Percentiles rank a stretch among this genome's conserved stretches.
Evolutionary conservation across 2,113 vertebrate species (phyloP).

Genomic region (Podarcis muralis): DNA sequence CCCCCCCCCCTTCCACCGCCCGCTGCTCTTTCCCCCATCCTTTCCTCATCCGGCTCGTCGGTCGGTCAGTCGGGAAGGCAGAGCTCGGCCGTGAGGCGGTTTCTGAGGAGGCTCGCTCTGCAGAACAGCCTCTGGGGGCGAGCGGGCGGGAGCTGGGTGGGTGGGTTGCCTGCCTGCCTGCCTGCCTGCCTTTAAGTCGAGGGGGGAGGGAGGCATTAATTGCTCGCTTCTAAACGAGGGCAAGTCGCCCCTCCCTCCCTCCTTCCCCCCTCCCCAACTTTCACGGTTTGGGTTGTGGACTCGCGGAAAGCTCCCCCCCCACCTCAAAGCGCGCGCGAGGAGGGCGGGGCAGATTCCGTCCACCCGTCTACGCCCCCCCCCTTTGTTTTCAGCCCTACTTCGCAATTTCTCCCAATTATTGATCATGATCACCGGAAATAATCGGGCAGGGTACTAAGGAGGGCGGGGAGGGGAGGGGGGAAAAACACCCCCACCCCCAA

Average conservation of each 20-base stretch:
- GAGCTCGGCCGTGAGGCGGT: background rate
- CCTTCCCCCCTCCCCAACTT: background rate
- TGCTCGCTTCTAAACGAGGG: background rate
- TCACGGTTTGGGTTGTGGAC: background rate
- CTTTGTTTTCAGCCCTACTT: background rate
- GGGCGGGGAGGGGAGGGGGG: background rate
- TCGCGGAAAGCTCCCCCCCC: background rate
- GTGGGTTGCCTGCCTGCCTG: background rate
- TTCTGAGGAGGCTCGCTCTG: background rate
- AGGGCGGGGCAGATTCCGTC: background rate
- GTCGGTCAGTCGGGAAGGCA: background rate
- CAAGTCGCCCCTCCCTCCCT: background rate
- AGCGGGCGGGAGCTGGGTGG: too few species aligned
- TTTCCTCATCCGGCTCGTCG: background rate
- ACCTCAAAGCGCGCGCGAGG: background rate
- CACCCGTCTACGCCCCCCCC: constrained; percentile 1
- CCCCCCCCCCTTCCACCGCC: background rate
- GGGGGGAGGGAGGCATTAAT: background rate
- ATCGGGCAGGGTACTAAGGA: background rate
- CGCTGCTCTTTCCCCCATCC: background rate
- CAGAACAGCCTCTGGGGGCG: background rate
- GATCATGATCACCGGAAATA: background rate
- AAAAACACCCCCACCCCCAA: background rate
- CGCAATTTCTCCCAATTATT: background rate
- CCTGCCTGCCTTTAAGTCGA: background rate